These are phyloP conservation scores for Tragelaphus oryx DNA, from an alignment of 2,797 vertebrate genomes.

Conservation along the genomic window DNA sequence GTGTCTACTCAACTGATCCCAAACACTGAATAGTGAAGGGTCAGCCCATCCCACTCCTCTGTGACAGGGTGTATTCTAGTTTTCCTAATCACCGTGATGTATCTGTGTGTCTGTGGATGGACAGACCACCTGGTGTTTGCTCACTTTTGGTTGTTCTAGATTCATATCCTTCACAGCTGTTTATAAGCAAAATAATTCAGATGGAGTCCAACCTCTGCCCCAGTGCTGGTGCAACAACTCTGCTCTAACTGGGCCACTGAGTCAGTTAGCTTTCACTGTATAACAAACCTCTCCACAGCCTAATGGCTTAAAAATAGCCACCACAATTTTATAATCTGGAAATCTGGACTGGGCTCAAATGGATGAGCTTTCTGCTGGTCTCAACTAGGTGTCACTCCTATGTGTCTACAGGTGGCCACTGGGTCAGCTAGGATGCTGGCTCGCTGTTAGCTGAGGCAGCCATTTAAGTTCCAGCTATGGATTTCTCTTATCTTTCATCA, in stretches of 20 bases:
- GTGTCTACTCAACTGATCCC: background rate
- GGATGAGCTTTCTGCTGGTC: constrained; percentile 16
- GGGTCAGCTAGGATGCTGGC: background rate
- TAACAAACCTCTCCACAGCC: background rate
- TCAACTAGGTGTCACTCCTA: background rate
- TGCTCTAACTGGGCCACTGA: background rate
- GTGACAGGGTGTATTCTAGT: background rate
- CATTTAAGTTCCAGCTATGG: background rate
- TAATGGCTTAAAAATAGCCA: background rate
- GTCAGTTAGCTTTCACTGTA: background rate
- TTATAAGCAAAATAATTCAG: constrained; percentile 13
- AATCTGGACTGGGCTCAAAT: background rate
- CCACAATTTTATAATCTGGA: background rate
- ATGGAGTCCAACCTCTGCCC: background rate
- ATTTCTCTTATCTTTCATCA: background rate
- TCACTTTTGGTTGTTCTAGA: background rate
- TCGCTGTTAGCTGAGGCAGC: background rate
- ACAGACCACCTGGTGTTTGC: background rate
- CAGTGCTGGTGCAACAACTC: background rate
- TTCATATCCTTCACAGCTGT: background rate
- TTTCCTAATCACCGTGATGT: background rate
- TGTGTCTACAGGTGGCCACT: background rate
- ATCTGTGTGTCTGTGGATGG: background rate
- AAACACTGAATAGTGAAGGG: background rate
- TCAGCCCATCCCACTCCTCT: background rate